A percentile compares a stretch with the other conserved stretches of the same genome.
Conservation (phyloP, 2,113 vertebrate species). For the Okapia johnstoni region DNA sequence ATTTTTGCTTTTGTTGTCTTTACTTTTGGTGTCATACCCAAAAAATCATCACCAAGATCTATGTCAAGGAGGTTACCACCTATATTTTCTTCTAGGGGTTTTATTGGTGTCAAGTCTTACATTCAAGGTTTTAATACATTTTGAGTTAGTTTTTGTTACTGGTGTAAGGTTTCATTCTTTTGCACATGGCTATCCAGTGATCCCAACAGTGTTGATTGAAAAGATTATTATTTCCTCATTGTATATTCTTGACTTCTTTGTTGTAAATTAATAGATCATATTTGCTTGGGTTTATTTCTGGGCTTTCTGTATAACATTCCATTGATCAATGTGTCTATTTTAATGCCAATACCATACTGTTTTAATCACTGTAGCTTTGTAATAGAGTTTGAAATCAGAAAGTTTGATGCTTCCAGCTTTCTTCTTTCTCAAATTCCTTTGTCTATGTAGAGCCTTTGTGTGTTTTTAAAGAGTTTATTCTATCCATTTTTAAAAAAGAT, state of each 20-base stretch:
- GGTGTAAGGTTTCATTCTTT: background rate
- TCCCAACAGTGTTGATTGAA: background rate
- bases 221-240: background rate
- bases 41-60: background rate
- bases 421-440: background rate
- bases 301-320: background rate
- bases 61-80: background rate
- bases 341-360: background rate
- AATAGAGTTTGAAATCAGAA: background rate
- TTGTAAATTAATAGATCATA: background rate
- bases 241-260: background rate
- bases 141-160: background rate
- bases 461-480: background rate
- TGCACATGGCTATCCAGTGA: background rate
- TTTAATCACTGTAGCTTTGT: background rate
- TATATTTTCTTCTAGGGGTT: background rate
- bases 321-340: background rate
- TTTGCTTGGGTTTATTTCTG: background rate
- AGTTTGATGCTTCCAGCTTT: background rate
- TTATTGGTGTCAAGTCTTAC: background rate
- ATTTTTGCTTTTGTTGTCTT: background rate
- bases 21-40: background rate
- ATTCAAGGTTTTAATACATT: background rate
- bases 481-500: background rate
- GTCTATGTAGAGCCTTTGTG: background rate